Evolutionary conservation across 2,797 vertebrate species (phyloP), one percentile per base, ranked within the genome.

Genomic region (Muraenolepis orangiensis): DNA sequence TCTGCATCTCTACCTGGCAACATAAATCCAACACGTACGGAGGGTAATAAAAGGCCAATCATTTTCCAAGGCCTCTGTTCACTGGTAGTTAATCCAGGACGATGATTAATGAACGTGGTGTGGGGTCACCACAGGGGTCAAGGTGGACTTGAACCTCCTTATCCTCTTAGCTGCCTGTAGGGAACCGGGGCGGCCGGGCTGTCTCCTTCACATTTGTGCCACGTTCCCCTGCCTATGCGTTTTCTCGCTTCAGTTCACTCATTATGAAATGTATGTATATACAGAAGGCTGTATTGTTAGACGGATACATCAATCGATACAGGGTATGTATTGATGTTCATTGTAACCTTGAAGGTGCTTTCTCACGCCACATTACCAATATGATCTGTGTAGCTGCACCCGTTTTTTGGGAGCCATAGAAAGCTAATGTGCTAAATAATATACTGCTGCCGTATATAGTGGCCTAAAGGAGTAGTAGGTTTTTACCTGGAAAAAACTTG

Each of bases 101-200:
- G 79, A 84, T 32, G 42, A 81, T 84, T 85, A 87, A 86, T 87
- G 71, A 20, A 7, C 46, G 34, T 12, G 13, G 29, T 34, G 78
- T 85, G 57, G 88, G 80, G 77, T 82, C 78, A 76, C 42, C 3
- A 0, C 32, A 0, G 85, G 72, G 77, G 75, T 71, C 20, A 67
- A 51, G 81, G 72, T 82, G 80, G 75, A 72, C 80, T 7, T 46
- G 69, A 80, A 42, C 72, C 84, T 79, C 78, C 80, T 29, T 64
- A 74, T 42, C 36, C 72, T 68, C 51, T 64, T 64, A 64, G 57
- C 57, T 14, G 57, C 57, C 57, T 10, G n/a, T 26, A 2, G 57
- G 57, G 57, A n/a, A 64, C n/a, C 10, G 11, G 23, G 57, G 2
- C 10, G 57, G 57, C 4, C n/a, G n/a, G 12, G 57, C 57, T 6